Base-by-base conservation (phyloP, 2,888 invertebrate genomes). In the Pammene aurita region DNA sequence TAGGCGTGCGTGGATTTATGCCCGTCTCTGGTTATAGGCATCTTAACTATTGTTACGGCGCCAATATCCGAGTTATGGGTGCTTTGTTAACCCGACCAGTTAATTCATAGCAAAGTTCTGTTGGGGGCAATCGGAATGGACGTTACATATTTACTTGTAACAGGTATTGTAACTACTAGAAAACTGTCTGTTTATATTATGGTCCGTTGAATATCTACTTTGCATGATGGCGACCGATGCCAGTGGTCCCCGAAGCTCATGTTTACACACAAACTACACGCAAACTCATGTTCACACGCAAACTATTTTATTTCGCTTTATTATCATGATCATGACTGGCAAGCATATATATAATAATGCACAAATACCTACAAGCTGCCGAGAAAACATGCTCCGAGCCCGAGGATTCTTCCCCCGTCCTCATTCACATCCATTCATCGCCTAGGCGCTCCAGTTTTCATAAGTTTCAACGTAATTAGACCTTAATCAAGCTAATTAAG, bases 1-100 rank as follows among this genome's bases (percentile, higher is more conserved):
- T 80, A 79, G 76, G 80, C 80, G 80, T 82, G 81, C 81, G 78
- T 80, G 75, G 83, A 82, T 82, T 82, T 80, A 81, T 79, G 73
- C 76, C 73, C 57, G 57, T 69, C 68, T 63, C 64, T 64, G 58
- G 64, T 68, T 68, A 68, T 63, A 68, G 58, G 63, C 68, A 54
- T 64, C 69, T 65, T 69, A 69, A 69, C 69, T 48, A 69, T 69
- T 74, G 72, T 71, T 74, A 56, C 54, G 67, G 34, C 34, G 44
- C 65, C 65, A 55, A 69, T 69, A 65, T 65, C 34, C 58, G 54
- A 69, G 64, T 54, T 69, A 64, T 58, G 63, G 64, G 54, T n/a
- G 56, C 66, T 67, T 62, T 67, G 64, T 70, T 62, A 52, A 66
- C 57, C 10, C 41, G 26, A 56, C 57, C 64, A 14, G 57, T 64